Evolutionary conservation across 2,113 vertebrate genomes (phyloP), one percentile per base, ranked within the genome.

Genomic region (Ammodramus savannarum): DNA sequence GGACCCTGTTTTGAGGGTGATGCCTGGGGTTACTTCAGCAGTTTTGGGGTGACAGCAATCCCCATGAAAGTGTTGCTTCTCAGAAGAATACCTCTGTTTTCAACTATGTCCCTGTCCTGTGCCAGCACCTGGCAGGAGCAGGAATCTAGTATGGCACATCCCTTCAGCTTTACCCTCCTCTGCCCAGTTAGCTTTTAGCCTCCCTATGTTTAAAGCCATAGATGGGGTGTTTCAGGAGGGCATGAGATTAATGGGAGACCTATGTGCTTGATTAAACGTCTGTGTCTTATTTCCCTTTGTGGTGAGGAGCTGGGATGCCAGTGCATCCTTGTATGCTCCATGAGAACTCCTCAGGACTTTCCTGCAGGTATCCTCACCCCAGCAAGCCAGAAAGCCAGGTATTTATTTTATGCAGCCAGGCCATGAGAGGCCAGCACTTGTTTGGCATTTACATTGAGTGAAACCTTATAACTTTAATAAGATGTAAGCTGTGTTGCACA

Each of bases 381-480:
- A 31, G 77, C 58, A 84, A 63, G 76, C 7, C 69, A 31, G 77
- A 54, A 84, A 63, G 76, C 7, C 0, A 7, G 3, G 11, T 81
- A 19, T 95, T 92, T 93, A 32, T 82, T 85, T 83, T 57, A 58
- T 82, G 78, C 58, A 91, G 75, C 65, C 32, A 3, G 90, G 84
- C 93, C 85, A 25, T 13, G 61, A 0, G 1, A 90, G 90, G 94
- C 94, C 84, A 76, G 39, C 4, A 10, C 54, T 94, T 71, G 84
- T 88, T 96, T 96, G 94, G 94, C 95, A 92, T 95, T 95, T 96
- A 72, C 94, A 71, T 93, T 48, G 72, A 71, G 75, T 96, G 96
- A 96, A 97, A 97, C 95, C 81, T 84, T 96, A 72, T 94, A 96
- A 96, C 96, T 93, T 95, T 90, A 96, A 93, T 96, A 97, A 96